A percentile compares a stretch with the other conserved stretches of the same genome.
Evolutionary conservation across 1,140 invertebrate genomes (phyloP).

Genomic region (Drosophila leontia): DNA sequence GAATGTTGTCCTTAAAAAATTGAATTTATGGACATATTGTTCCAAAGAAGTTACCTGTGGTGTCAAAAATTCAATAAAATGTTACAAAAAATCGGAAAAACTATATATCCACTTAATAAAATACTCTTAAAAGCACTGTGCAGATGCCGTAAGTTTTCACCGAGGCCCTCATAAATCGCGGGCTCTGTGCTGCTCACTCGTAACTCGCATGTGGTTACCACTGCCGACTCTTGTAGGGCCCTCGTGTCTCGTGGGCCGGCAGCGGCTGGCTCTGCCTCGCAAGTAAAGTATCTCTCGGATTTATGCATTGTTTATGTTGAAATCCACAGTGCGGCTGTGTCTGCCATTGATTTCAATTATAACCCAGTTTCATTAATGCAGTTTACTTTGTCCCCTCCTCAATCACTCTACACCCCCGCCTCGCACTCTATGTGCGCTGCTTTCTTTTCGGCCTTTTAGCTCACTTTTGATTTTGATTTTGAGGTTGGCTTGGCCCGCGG

Average conservation of each 20-base stretch:
- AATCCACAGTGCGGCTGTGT: slow-evolving; percentile 51
- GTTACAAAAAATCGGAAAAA: background rate
- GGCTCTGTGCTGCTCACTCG: slow-evolving; percentile 12
- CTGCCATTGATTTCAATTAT: slow-evolving; percentile 75
- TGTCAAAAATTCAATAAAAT: background rate
- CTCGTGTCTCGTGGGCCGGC: slow-evolving; percentile 42
- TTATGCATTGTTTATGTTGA: slow-evolving; percentile 69
- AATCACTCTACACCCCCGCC: background rate
- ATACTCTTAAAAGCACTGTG: background rate
- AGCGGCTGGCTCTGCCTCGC: slow-evolving; percentile 12
- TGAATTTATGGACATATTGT: background rate
- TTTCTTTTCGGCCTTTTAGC: slow-evolving; percentile 32
- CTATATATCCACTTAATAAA: background rate
- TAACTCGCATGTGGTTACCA: slow-evolving; percentile 41
- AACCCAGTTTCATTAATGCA: slow-evolving; percentile 76
- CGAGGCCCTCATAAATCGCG: slow-evolving; percentile 55
- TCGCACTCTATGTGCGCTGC: background rate
- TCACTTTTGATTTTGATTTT: slow-evolving; percentile 24
- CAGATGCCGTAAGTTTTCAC: slow-evolving; percentile 29
- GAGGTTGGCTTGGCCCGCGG: slow-evolving; percentile 44
- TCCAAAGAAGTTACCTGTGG: no score
- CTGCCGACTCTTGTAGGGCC: slow-evolving; percentile 50
- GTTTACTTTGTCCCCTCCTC: slow-evolving; percentile 38
- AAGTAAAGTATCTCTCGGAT: slow-evolving; percentile 60
- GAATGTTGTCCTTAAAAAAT: background rate